phyloP scores from a whole-genome alignment of 2,888 invertebrate species.

The Acleris emargana region DNA sequence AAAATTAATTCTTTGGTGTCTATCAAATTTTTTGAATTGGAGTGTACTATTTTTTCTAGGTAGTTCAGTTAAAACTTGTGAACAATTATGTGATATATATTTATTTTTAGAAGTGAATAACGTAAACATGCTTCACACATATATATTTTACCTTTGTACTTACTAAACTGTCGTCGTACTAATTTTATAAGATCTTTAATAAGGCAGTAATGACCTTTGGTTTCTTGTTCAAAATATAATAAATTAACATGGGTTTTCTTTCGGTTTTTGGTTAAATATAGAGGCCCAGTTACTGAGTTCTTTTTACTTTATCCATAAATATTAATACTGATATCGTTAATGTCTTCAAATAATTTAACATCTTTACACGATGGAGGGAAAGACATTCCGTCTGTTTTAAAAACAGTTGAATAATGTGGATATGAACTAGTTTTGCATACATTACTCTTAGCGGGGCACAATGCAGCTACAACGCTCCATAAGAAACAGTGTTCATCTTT shows the following conservation, averaged over 20 bases:
- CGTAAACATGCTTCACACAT: no score
- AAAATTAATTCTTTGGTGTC: no score
- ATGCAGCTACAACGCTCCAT: conserved; percentile 1
- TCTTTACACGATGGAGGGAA: not conserved
- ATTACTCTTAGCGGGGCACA: conserved; percentile 1
- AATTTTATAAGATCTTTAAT: conserved; percentile 4
- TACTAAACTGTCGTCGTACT: conserved; percentile 1
- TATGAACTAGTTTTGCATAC: conserved; percentile 3
- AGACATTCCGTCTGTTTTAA: not conserved
- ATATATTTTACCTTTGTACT: no score
- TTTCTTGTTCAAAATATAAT: conserved; percentile 4
- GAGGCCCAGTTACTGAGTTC: not conserved
- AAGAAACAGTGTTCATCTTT: not conserved
- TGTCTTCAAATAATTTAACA: conserved; percentile 14
- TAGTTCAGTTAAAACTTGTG: conserved; percentile 7
- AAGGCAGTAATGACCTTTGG: conserved; percentile 4
- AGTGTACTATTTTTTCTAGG: not conserved
- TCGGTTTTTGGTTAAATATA: conserved; percentile 1
- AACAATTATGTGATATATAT: conserved; percentile 4
- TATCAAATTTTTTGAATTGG: no score
- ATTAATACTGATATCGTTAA: conserved; percentile 9
- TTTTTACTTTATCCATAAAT: conserved; percentile 12
- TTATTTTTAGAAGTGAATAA: no score
- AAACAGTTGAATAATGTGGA: conserved; percentile 5
- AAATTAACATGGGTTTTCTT: not conserved